A percentile compares a stretch with the other conserved stretches of the same genome.
phyloP scores from a whole-genome alignment of 2,113 vertebrate genomes.

The Prochilodus magdalenae region DNA sequence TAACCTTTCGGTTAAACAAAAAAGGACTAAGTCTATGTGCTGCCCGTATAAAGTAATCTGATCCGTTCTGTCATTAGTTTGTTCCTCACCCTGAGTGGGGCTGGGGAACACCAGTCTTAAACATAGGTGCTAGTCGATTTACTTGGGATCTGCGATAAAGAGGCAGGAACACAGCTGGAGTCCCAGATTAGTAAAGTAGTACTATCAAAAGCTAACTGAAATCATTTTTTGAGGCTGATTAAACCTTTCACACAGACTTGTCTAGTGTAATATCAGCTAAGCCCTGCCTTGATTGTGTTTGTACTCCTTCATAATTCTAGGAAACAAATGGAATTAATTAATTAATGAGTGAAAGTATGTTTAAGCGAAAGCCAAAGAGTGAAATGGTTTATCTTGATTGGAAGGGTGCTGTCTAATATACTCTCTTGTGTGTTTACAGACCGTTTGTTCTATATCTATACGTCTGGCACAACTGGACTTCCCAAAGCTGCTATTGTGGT shows the following conservation, averaged over 20 bases:
- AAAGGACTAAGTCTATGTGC: no score
- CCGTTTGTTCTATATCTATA: conserved; percentile 91
- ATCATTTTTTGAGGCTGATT: not conserved
- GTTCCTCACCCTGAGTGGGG: not conserved
- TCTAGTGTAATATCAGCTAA: not conserved
- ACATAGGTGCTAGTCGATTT: not conserved
- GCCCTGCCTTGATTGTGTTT: no score
- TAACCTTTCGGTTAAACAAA: no score
- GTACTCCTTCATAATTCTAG: no score
- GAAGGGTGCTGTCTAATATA: not conserved
- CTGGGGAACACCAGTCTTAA: not conserved
- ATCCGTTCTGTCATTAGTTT: not conserved
- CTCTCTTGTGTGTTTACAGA: conserved; percentile 67
- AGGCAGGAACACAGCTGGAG: not conserved
- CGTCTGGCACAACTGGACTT: conserved; percentile 88
- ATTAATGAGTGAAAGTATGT: not conserved
- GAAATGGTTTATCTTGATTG: not conserved
- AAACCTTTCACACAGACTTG: not conserved
- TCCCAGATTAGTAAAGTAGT: not conserved
- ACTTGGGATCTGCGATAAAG: not conserved
- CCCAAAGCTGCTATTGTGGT: conserved; percentile 92
- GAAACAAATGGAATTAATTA: no score
- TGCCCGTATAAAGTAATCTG: no score
- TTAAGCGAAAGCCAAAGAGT: not conserved
- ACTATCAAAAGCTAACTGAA: not conserved